Conservation (phyloP, 2,888 invertebrate species). For the Drosophila mettleri region DNA sequence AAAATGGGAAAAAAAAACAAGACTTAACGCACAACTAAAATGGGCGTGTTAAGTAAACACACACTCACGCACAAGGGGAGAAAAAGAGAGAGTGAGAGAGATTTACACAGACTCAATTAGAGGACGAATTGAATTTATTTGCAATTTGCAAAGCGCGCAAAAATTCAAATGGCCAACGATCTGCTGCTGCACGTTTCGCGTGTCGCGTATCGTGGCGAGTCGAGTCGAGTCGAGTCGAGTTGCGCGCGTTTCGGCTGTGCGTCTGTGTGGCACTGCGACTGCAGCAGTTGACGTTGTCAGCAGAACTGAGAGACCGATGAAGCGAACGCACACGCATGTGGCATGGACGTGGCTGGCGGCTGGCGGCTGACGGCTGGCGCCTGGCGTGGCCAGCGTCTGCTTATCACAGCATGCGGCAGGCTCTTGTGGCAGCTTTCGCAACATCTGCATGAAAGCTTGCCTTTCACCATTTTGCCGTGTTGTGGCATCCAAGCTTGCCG, state of each 20-base stretch:
- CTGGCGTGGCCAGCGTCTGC: slow-evolving; percentile 24
- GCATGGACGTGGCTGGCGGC: slow-evolving; percentile 19
- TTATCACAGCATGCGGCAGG: slow-evolving; percentile 67
- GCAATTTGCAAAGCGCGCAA: slow-evolving; percentile 41
- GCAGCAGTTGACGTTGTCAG: slow-evolving; percentile 72
- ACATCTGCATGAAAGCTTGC: slow-evolving; percentile 63
- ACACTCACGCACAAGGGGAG: background rate
- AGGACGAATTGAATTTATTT: slow-evolving; percentile 20
- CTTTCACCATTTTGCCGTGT: background rate
- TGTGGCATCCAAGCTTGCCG: slow-evolving; percentile 58
- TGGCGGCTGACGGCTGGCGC: slow-evolving; percentile 15
- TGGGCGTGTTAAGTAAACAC: slow-evolving; percentile 22
- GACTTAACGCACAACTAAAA: slow-evolving; percentile 1
- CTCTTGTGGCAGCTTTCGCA: slow-evolving; percentile 41
- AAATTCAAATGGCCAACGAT: slow-evolving; percentile 52
- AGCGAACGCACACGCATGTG: slow-evolving; percentile 53
- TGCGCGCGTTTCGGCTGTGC: slow-evolving; percentile 34
- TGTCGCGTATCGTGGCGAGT: background rate
- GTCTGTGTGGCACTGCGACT: slow-evolving; percentile 63
- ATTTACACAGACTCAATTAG: slow-evolving; percentile 16
- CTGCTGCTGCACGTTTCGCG: slow-evolving; percentile 16
- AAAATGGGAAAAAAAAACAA: slow-evolving; percentile 12
- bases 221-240: slow-evolving; percentile 9
- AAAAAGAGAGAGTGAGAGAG: background rate
- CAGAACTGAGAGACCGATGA: slow-evolving; percentile 61